Base-by-base conservation (phyloP, 2,888 invertebrate species). In the Chalcosyrphus nemorum region DNA sequence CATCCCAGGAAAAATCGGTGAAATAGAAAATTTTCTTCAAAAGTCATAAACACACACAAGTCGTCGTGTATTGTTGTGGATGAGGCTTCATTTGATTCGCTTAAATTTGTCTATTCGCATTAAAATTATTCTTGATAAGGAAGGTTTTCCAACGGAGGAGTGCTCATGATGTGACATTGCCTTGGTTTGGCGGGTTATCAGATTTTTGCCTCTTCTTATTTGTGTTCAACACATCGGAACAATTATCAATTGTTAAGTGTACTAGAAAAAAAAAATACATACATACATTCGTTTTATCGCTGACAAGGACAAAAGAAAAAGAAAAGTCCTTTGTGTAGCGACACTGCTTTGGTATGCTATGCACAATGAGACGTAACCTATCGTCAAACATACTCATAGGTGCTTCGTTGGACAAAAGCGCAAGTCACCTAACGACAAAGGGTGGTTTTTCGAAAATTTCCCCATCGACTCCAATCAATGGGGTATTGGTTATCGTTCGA, bases 21-120 rank as follows among this genome's bases (percentile, higher is more conserved):
- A 77, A 68, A 54, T 77, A 80, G 74, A 80, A 66, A 66, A 74
- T 74, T 66, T 74, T 65, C 63, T 77, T 65, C n/a, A 71, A 78
- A 80, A 80, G 80, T 80, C 80, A 72, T 72, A 72, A 80, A 80
- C 80, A 80, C 80, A 80, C 72, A 57, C n/a, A 1, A 9, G 29
- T 61, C 61, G 38, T 61, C 43, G 50, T 61, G 45, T 77, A 61
- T 61, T 68, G 59, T 76, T 61, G 50, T 21, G 54, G 17, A 43
- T 32, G 54, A 59, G 54, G 68, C 59, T 68, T 61, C 76, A 77
- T 77, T 77, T 77, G 68, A 77, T 77, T 77, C 54, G 59, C 68
- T 61, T 32, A 61, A 77, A 52, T 52, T 68, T 77, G 68, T 68
- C 68, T 68, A 59, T 77, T 77, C 54, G 24, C 52, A 45, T 54